These are phyloP conservation scores for Erebia ligea DNA, from an alignment of 2,888 invertebrate genomes.

Conservation along the genomic window DNA sequence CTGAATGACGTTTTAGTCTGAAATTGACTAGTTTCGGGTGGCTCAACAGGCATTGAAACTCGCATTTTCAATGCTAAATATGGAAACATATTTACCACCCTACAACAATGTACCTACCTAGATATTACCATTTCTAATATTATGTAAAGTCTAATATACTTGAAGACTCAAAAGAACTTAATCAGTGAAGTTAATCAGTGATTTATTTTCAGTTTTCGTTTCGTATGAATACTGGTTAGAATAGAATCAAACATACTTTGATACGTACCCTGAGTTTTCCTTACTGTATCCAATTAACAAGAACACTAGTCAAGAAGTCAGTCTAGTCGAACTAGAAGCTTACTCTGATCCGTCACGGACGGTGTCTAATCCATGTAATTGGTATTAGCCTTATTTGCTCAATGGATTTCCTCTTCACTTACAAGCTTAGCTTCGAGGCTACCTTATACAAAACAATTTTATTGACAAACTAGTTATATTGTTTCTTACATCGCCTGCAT, in stretches of 20 bases:
- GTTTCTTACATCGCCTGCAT: not conserved
- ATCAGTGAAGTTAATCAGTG: too few relatives aligned
- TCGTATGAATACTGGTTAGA: too few relatives aligned
- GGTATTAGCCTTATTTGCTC: conserved; percentile 75
- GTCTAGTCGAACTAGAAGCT: conserved; percentile 37
- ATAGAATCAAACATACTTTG: not conserved
- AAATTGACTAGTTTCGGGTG: too few relatives aligned
- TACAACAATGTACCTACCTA: too few relatives aligned
- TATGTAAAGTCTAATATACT: too few relatives aligned
- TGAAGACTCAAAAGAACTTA: too few relatives aligned
- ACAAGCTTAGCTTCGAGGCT: conserved; percentile 52
- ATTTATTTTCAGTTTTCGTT: too few relatives aligned
- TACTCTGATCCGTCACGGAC: conserved; percentile 44
- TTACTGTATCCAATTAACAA: conserved; percentile 32
- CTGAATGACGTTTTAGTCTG: too few relatives aligned
- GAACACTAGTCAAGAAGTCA: conserved; percentile 25
- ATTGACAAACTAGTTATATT: conserved; percentile 7
- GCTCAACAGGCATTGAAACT: too few relatives aligned
- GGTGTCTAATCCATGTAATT: conserved; percentile 76
- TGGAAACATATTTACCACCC: too few relatives aligned
- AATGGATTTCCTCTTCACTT: conserved; percentile 66
- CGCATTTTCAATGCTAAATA: too few relatives aligned
- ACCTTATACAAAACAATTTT: conserved; percentile 19
- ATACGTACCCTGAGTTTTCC: not conserved
- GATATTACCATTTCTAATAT: too few relatives aligned